phyloP scores from a whole-genome alignment of 2,797 vertebrate species.

The Ispidina picta region DNA sequence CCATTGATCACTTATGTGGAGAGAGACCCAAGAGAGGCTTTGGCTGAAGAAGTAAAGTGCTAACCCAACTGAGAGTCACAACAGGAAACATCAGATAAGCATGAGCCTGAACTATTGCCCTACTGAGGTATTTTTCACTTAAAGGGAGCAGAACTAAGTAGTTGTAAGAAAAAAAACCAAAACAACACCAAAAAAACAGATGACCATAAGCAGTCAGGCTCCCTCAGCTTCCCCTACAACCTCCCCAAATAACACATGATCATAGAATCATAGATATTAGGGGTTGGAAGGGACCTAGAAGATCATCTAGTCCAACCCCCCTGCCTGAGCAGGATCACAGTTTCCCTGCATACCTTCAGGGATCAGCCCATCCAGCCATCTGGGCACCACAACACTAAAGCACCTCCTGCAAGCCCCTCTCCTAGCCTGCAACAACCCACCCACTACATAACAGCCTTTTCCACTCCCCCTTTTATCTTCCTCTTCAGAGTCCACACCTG shows the following conservation, averaged over 20 bases:
- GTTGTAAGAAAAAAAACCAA: background rate
- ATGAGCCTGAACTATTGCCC: background rate
- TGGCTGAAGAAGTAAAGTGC: background rate
- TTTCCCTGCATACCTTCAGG: background rate
- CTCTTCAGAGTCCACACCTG: background rate
- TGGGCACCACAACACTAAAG: background rate
- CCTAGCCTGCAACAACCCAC: accelerated
- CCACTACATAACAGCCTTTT: background rate
- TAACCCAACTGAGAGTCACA: background rate
- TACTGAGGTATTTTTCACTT: background rate
- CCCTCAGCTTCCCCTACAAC: background rate
- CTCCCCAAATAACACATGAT: background rate
- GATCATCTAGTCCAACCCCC: no score
- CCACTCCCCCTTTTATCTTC: background rate
- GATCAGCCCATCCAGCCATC: background rate
- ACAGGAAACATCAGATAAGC: background rate
- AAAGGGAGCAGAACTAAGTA: background rate
- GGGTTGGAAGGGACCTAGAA: no score
- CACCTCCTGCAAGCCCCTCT: background rate
- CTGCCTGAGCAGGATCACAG: no score
- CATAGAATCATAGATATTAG: no score
- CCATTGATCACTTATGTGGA: background rate
- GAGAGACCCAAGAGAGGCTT: background rate
- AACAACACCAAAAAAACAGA: no score
- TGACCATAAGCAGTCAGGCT: accelerated